phyloP scores from a whole-genome alignment of 2,113 vertebrate species.

The Anseranas semipalmata region DNA sequence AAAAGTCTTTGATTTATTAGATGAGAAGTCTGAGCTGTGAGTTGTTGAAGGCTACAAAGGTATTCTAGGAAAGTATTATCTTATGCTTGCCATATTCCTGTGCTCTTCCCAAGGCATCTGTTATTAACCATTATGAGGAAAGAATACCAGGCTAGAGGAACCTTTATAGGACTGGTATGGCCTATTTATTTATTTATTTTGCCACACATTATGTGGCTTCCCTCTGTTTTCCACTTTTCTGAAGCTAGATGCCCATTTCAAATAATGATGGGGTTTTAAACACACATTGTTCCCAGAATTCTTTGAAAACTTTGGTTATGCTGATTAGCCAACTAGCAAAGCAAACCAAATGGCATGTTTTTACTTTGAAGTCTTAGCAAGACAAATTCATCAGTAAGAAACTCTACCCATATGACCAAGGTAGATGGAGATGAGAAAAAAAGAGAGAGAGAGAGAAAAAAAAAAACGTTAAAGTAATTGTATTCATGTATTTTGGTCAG shows the following conservation, averaged over 20 bases:
- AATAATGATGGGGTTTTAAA: not conserved
- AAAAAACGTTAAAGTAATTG: not conserved
- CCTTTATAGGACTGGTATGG: not conserved
- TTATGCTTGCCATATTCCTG: not conserved
- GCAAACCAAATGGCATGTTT: not conserved
- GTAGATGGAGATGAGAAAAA: not conserved
- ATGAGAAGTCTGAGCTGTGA: not conserved
- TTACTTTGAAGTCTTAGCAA: not conserved
- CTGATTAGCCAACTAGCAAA: not conserved
- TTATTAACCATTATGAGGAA: not conserved
- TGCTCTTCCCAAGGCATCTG: not conserved
- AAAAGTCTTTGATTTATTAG: not conserved
- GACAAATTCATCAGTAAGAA: not conserved
- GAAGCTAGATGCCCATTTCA: not conserved
- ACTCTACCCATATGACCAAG: not conserved
- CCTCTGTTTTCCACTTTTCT: not conserved
- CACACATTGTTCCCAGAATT: not conserved
- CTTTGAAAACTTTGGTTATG: not conserved
- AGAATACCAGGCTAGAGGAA: not conserved
- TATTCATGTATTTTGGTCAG: not conserved
- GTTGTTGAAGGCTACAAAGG: not conserved
- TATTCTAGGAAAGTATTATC: not conserved
- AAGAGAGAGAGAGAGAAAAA: not conserved
- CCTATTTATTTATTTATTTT: not conserved
- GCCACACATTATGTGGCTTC: not conserved